Percentiles rank a stretch among this genome's conserved stretches.
Evolutionary conservation across 1,140 invertebrate species (phyloP).

Genomic region (Polypedilum pembai): DNA sequence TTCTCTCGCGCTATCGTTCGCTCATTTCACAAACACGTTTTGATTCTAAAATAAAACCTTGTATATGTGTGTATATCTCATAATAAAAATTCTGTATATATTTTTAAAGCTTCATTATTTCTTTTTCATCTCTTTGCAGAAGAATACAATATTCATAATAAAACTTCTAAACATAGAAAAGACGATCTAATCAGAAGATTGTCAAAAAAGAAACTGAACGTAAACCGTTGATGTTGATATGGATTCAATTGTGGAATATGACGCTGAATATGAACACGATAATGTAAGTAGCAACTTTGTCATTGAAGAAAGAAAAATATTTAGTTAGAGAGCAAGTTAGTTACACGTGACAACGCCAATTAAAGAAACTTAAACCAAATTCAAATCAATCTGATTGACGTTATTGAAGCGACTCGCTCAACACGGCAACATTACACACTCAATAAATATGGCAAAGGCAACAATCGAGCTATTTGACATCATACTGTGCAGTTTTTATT

Average conservation of each 20-base stretch:
- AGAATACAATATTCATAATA: background rate
- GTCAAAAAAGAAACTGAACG: background rate
- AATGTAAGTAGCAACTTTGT: background rate
- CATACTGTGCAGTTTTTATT: constrained; percentile 11
- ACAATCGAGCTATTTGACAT: constrained; percentile 11
- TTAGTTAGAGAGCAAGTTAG: background rate
- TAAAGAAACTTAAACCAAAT: constrained; percentile 14
- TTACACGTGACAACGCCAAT: background rate
- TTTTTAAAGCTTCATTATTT: constrained; percentile 6
- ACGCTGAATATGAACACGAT: constrained; percentile 17
- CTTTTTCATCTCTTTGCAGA: background rate
- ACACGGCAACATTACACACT: background rate
- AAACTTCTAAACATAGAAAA: background rate
- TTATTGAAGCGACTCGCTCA: background rate
- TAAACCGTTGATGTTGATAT: background rate
- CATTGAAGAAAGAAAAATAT: background rate
- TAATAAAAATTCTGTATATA: constrained; percentile 15
- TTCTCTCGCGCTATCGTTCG: background rate
- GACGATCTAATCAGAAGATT: background rate
- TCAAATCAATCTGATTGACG: constrained; percentile 11
- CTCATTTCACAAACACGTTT: background rate
- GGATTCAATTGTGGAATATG: background rate
- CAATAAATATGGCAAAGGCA: background rate
- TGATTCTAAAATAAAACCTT: constrained; percentile 14
- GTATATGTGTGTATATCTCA: background rate